A percentile compares a stretch with the other conserved stretches of the same genome.
These are phyloP conservation scores for Anoura caudifer DNA, from an alignment of 2,113 vertebrate genomes.

Conservation along the genomic window DNA sequence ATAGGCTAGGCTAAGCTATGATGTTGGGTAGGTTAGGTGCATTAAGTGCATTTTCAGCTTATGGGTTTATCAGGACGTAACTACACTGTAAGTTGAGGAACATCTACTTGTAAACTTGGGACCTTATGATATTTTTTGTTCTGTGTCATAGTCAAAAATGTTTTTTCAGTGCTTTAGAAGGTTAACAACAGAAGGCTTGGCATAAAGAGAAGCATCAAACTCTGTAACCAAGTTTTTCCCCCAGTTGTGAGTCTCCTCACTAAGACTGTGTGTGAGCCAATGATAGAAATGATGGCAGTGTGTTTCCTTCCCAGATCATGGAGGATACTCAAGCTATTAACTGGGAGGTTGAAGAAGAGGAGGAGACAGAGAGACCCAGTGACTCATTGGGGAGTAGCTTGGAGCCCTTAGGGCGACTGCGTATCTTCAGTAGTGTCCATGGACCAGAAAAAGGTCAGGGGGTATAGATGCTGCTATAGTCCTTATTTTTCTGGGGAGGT, in stretches of 20 bases:
- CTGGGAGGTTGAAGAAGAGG: slow-evolving; percentile 64
- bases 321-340: slow-evolving; percentile 75
- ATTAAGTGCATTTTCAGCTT: background rate
- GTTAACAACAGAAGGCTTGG: background rate
- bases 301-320: slow-evolving; percentile 69
- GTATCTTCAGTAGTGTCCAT: slow-evolving; percentile 69
- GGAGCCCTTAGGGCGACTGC: slow-evolving; percentile 69
- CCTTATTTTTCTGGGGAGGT: background rate
- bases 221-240: background rate
- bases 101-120: background rate
- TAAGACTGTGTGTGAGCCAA: background rate
- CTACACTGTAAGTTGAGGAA: background rate
- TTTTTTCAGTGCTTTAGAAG: background rate
- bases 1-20: background rate
- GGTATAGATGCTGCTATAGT: background rate
- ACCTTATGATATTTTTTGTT: background rate
- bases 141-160: background rate
- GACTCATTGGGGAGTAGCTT: background rate
- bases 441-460: slow-evolving; percentile 78
- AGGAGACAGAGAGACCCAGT: slow-evolving; percentile 24
- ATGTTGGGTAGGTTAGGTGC: background rate
- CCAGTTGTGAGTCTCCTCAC: background rate
- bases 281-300: background rate
- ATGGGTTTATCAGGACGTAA: background rate
- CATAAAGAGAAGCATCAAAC: background rate